Percentiles rank a stretch among this genome's conserved stretches.
phyloP scores from a whole-genome alignment of 2,888 invertebrate species.

The Rhimphoctona megacephalus region DNA sequence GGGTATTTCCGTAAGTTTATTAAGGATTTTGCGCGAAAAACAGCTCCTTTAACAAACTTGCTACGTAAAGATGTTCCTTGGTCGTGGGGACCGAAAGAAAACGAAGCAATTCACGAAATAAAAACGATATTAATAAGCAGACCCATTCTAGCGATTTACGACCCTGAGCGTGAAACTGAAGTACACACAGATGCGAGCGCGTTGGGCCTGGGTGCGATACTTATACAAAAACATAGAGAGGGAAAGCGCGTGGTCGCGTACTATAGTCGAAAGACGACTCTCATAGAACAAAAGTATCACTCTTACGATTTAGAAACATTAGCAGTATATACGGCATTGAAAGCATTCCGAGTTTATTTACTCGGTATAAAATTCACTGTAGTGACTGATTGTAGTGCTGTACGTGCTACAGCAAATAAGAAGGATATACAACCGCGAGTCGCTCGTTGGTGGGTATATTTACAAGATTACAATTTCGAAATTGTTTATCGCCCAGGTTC shows the following conservation, averaged over 20 bases:
- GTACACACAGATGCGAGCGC: constrained; percentile 81
- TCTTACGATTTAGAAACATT: constrained; percentile 56
- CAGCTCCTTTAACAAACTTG: constrained; percentile 72
- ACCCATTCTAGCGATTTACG: too few relatives aligned
- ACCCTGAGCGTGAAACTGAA: constrained; percentile 71
- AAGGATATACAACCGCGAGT: constrained; percentile 75
- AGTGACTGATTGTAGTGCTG: constrained; percentile 62
- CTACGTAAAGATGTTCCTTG: constrained; percentile 68
- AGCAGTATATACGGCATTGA: constrained; percentile 31
- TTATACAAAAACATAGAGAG: constrained; percentile 74
- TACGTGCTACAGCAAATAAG: constrained; percentile 75
- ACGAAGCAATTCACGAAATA: constrained; percentile 72
- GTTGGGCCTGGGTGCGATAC: constrained; percentile 76
- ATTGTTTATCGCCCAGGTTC: constrained; percentile 68
- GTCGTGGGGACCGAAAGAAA: constrained; percentile 73
- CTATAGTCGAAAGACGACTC: constrained; percentile 55
- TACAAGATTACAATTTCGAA: constrained; percentile 70
- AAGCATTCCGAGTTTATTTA: constrained; percentile 60
- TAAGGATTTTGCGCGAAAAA: constrained; percentile 71
- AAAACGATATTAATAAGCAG: constrained; percentile 71
- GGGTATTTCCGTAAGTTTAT: constrained; percentile 77
- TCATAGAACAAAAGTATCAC: constrained; percentile 54
- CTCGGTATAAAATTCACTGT: constrained; percentile 61
- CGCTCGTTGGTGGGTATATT: too few relatives aligned
- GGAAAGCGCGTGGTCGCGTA: constrained; percentile 52